phyloP scores from a whole-genome alignment of 2,888 invertebrate genomes.

The Thera obeliscata region DNA sequence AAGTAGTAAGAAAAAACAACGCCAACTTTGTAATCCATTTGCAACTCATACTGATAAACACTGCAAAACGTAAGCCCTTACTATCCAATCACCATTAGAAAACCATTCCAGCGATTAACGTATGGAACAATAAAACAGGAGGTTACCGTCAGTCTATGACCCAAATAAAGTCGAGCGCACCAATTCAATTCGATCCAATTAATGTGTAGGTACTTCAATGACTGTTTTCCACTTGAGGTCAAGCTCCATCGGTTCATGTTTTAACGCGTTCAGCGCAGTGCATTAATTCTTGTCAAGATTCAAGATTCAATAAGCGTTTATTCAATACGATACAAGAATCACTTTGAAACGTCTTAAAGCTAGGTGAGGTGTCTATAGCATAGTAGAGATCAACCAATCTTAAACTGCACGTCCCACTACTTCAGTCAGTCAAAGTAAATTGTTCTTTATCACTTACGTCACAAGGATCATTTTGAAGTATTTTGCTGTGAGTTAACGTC shows the following conservation, averaged over 20 bases:
- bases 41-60: conserved; percentile 25
- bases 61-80: conserved; percentile 27
- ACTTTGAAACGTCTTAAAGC: no score
- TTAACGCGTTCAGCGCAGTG: background rate
- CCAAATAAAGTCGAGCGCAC: conserved; percentile 71
- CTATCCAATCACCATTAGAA: conserved; percentile 51
- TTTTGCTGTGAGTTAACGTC: no score
- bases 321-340: no score
- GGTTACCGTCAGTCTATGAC: conserved; percentile 67
- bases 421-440: no score
- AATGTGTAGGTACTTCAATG: conserved; percentile 49
- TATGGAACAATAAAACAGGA: conserved; percentile 51
- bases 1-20: background rate
- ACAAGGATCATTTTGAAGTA: no score
- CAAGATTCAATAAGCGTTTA: no score
- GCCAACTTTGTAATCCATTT: conserved; percentile 22
- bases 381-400: no score
- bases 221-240: conserved; percentile 11
- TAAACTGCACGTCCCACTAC: no score
- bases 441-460: no score
- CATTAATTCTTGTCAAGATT: no score
- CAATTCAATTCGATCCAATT: conserved; percentile 78
- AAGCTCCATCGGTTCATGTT: background rate
- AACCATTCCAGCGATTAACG: conserved; percentile 53
- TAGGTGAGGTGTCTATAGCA: no score